A percentile compares a stretch with the other conserved stretches of the same genome.
phyloP scores from a whole-genome alignment of 2,113 vertebrate species.

The Catagonus wagneri region DNA sequence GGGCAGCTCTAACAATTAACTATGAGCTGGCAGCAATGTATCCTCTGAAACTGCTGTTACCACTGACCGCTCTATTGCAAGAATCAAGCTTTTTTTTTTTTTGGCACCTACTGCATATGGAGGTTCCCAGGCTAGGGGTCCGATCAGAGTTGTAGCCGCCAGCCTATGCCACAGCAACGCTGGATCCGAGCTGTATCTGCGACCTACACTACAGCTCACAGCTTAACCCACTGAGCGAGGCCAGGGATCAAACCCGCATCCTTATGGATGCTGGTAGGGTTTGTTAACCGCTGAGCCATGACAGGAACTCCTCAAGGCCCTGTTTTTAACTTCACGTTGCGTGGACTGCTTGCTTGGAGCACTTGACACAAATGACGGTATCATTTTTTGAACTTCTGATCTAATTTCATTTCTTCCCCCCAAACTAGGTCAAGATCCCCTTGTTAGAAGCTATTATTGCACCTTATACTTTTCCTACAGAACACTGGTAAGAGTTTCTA shows the following conservation, averaged over 20 bases:
- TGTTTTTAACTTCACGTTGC: background rate
- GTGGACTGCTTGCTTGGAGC: background rate
- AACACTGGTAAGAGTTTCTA: background rate
- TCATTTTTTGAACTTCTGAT: background rate
- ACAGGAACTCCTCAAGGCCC: background rate
- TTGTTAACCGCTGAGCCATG: no score
- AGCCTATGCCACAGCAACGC: no score
- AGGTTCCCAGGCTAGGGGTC: no score
- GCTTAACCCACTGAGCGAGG: no score
- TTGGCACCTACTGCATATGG: no score
- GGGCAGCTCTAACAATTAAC: background rate
- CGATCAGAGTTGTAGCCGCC: no score
- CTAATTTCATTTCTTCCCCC: conserved; percentile 14
- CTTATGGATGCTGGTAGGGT: no score
- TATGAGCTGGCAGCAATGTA: background rate
- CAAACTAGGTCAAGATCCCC: background rate
- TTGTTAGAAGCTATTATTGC: background rate
- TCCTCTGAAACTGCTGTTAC: background rate
- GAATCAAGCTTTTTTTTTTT: background rate
- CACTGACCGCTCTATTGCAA: background rate
- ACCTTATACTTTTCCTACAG: background rate
- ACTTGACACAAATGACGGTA: background rate
- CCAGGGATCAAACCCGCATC: no score
- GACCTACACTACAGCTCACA: no score
- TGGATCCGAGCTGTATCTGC: no score